Evolutionary conservation across 2,888 invertebrate species (phyloP).

Genomic region (Papilio elwesi): DNA sequence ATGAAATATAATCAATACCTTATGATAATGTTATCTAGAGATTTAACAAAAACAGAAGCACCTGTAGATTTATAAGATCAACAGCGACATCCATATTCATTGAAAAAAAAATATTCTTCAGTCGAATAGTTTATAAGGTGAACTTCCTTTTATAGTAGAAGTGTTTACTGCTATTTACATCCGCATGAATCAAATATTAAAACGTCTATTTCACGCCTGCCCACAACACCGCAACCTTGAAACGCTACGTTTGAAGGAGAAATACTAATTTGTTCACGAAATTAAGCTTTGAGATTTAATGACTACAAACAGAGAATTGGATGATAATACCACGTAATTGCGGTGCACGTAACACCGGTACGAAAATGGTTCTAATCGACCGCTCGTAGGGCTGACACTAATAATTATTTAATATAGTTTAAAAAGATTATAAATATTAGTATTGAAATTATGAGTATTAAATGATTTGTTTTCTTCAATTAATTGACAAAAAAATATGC

Average conservation of each 20-base stretch:
- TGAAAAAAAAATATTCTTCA: too few species aligned
- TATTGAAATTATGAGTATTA: too few species aligned
- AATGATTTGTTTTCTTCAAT: neutral
- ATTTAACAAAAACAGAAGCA: too few species aligned
- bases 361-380: conserved; percentile 46
- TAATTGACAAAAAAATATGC: neutral
- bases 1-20: conserved; percentile 40
- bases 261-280: conserved; percentile 60
- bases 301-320: conserved; percentile 60
- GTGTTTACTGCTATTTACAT: too few species aligned
- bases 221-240: conserved; percentile 47
- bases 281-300: conserved; percentile 53
- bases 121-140: too few species aligned
- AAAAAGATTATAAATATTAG: too few species aligned
- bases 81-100: neutral
- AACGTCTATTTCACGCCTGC: neutral
- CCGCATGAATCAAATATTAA: neutral
- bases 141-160: too few species aligned
- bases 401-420: neutral
- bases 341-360: conserved; percentile 51
- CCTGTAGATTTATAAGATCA: neutral
- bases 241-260: conserved; percentile 52
- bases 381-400: conserved; percentile 15
- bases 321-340: conserved; percentile 60
- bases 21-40: too few species aligned